A percentile compares a stretch with the other conserved stretches of the same genome.
Conservation (phyloP, 2,888 invertebrate species). For the Piscicola geometra region DNA sequence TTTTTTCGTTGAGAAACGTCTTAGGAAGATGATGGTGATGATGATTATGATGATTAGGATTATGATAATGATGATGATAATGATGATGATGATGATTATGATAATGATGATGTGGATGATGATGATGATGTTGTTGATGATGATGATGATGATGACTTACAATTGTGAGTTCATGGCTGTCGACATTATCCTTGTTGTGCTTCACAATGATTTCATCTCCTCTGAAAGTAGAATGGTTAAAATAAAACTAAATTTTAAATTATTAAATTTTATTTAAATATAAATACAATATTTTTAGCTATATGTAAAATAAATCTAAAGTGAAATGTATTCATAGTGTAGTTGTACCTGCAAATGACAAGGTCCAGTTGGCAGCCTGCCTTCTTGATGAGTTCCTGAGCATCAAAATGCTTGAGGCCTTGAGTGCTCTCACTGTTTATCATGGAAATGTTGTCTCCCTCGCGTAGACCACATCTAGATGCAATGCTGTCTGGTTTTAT, state of each 20-base stretch:
- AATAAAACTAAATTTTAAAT: not conserved
- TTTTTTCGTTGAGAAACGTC: too few relatives aligned
- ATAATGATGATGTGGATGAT: slow-evolving; percentile 7
- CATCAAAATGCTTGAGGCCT: slow-evolving; percentile 52
- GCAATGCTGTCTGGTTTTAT: slow-evolving; percentile 55
- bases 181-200: not conserved
- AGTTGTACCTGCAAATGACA: slow-evolving; percentile 52
- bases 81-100: slow-evolving; percentile 24
- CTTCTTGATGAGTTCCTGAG: slow-evolving; percentile 52
- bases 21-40: too few relatives aligned
- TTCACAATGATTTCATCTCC: not conserved
- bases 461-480: slow-evolving; percentile 53
- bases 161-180: not conserved
- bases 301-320: too few relatives aligned
- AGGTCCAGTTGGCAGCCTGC: slow-evolving; percentile 53
- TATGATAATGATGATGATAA: not conserved
- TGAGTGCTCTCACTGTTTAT: slow-evolving; percentile 50
- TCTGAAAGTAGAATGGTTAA: not conserved
- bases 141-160: slow-evolving; percentile 3
- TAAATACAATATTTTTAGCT: not conserved
- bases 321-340: too few relatives aligned
- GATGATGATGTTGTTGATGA: slow-evolving; percentile 25
- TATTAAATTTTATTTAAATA: not conserved
- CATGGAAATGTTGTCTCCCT: slow-evolving; percentile 53
- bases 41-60: too few relatives aligned